phyloP scores from a whole-genome alignment of 2,113 vertebrate species.

The Glaucomys volans region DNA sequence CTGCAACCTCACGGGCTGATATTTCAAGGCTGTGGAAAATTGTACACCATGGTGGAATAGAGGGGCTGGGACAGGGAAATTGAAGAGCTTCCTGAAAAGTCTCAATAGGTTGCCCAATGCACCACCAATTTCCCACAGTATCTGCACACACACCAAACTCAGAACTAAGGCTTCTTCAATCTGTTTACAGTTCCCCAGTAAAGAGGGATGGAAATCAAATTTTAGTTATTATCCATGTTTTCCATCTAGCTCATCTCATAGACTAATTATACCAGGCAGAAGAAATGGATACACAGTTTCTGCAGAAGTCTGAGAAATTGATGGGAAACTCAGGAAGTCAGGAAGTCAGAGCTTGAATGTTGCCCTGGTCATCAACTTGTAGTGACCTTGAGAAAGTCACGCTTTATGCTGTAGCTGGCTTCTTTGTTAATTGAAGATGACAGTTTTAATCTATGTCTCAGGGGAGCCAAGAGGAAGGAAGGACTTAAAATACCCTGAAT shows the following conservation, averaged over 20 bases:
- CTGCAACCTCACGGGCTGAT: not conserved
- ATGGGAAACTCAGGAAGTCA: not conserved
- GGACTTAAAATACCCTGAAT: not conserved
- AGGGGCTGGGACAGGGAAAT: not conserved
- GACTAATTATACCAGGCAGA: not conserved
- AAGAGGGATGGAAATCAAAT: not conserved
- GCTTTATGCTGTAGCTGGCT: not conserved
- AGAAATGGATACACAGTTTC: not conserved
- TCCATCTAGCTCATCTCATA: not conserved
- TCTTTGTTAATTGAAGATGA: conserved; percentile 65
- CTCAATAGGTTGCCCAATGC: not conserved
- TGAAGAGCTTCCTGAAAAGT: not conserved
- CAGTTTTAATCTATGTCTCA: conserved; percentile 61
- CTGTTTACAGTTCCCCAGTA: not conserved
- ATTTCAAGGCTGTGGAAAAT: not conserved
- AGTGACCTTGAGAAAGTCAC: conserved; percentile 47
- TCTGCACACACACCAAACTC: not conserved
- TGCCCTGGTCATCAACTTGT: not conserved
- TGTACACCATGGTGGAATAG: not conserved
- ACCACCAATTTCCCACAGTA: not conserved
- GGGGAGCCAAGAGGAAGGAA: not conserved
- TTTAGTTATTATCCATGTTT: not conserved
- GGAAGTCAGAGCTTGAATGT: not conserved
- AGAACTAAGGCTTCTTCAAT: not conserved
- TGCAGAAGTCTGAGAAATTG: not conserved